These are phyloP conservation scores for Silurus glanis DNA, from an alignment of 2,113 vertebrate genomes.

Conservation along the genomic window DNA sequence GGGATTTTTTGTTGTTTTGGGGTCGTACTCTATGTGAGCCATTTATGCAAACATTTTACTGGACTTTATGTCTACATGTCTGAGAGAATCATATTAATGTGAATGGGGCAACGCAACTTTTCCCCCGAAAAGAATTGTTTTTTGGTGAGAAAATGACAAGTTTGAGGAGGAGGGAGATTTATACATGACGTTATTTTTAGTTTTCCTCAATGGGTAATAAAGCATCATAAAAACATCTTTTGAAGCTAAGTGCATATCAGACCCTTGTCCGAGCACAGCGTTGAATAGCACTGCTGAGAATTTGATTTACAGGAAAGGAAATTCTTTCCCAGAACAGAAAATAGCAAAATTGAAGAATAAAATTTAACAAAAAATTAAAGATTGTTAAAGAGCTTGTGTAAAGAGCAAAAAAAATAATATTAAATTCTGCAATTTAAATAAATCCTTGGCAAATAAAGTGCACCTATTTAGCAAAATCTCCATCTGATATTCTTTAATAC, in stretches of 20 bases:
- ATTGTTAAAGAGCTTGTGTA: background rate
- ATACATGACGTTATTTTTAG: background rate
- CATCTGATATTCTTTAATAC: background rate
- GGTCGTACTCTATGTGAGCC: background rate
- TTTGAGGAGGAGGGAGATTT: background rate
- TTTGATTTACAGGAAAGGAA: background rate
- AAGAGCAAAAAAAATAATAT: background rate
- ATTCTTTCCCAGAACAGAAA: background rate
- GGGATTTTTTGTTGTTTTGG: slow-evolving; percentile 14
- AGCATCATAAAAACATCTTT: background rate
- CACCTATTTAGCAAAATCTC: background rate
- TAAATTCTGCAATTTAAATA: background rate
- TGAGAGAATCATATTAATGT: background rate
- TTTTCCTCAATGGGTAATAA: background rate
- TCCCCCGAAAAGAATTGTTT: no score
- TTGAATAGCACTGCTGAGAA: background rate
- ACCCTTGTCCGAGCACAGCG: background rate
- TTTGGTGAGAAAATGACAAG: background rate
- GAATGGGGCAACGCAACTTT: background rate
- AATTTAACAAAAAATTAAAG: background rate
- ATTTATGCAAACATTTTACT: slow-evolving; percentile 17
- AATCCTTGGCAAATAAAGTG: background rate
- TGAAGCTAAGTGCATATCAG: background rate
- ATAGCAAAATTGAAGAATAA: background rate
- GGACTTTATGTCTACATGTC: background rate